phyloP scores from a whole-genome alignment of 1,140 invertebrate genomes.

The Venustaconcha ellipsiformis region DNA sequence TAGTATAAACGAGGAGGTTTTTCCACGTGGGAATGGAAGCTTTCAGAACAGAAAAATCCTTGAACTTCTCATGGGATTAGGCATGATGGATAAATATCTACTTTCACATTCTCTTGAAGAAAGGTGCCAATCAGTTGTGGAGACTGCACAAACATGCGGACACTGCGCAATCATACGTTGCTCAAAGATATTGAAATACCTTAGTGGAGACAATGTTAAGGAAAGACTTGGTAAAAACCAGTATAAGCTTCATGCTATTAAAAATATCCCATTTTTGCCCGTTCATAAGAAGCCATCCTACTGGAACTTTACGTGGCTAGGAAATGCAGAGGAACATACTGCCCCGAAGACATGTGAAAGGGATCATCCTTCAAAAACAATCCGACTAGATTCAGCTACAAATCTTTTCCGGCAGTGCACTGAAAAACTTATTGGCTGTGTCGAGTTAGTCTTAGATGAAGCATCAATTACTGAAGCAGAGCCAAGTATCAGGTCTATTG shows the following conservation, averaged over 20 bases:
- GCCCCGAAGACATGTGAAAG: not conserved
- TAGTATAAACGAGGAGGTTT: conserved; percentile 8
- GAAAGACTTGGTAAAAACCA: not conserved
- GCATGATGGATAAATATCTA: conserved; percentile 35
- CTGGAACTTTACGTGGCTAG: conserved; percentile 35
- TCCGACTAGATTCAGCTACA: conserved; percentile 7
- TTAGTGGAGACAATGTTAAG: not conserved
- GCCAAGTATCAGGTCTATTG: too few species aligned
- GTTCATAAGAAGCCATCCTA: conserved; percentile 16
- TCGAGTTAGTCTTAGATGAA: conserved; percentile 6
- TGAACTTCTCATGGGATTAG: conserved; percentile 17
- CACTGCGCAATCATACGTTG: conserved; percentile 13
- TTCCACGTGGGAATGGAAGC: not conserved
- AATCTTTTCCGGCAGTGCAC: not conserved
- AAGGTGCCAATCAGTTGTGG: conserved; percentile 28
- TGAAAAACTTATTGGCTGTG: conserved; percentile 2
- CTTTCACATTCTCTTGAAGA: conserved; percentile 21
- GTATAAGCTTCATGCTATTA: not conserved
- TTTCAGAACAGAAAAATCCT: conserved; percentile 12
- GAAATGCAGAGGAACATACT: not conserved
- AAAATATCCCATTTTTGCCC: conserved; percentile 31
- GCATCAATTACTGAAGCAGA: not conserved
- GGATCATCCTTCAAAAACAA: not conserved
- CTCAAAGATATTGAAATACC: conserved; percentile 18
- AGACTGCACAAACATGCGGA: conserved; percentile 7